A percentile compares a stretch with the other conserved stretches of the same genome.
Evolutionary conservation across 2,888 invertebrate genomes (phyloP).

Genomic region (Parnassius glacialis): DNA sequence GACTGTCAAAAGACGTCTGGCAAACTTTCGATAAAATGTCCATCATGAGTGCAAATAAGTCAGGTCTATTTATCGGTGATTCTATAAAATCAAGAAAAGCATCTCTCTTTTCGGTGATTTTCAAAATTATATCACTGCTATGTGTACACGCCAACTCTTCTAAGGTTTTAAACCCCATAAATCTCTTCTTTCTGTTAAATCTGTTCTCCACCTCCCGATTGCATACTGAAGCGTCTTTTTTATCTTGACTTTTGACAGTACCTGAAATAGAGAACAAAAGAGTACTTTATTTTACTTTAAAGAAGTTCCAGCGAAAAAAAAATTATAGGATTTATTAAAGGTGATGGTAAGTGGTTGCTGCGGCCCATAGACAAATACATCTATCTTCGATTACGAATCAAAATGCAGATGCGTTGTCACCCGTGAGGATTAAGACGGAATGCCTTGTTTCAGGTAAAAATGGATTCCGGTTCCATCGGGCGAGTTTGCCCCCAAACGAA

Average conservation of each 20-base stretch:
- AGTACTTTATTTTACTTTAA: too few species aligned
- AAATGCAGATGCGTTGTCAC: too few species aligned
- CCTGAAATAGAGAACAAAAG: neutral
- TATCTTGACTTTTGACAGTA: neutral
- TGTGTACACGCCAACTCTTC: conserved; percentile 53
- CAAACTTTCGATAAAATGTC: conserved; percentile 61
- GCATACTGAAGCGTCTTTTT: neutral
- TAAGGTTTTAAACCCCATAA: conserved; percentile 48
- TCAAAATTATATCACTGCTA: conserved; percentile 51
- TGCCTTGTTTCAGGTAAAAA: too few species aligned
- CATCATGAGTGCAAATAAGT: conserved; percentile 60
- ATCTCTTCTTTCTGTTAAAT: conserved; percentile 9
- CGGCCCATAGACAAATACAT: too few species aligned
- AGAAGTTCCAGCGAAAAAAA: too few species aligned
- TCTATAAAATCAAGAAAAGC: conserved; percentile 54
- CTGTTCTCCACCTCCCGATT: neutral
- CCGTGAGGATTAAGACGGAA: too few species aligned
- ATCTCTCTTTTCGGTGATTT: conserved; percentile 49
- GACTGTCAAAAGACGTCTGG: conserved; percentile 52
- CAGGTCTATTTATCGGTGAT: conserved; percentile 46
- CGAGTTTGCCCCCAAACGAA: too few species aligned
- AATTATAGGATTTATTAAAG: too few species aligned
- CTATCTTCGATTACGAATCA: too few species aligned
- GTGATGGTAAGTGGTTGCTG: too few species aligned
- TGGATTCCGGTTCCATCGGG: too few species aligned